Percentiles rank a stretch among this genome's conserved stretches.
Evolutionary conservation across 53 echinoderm and acorn worm genomes (phyloP).

Genomic region (Hippasteria phrygiana): DNA sequence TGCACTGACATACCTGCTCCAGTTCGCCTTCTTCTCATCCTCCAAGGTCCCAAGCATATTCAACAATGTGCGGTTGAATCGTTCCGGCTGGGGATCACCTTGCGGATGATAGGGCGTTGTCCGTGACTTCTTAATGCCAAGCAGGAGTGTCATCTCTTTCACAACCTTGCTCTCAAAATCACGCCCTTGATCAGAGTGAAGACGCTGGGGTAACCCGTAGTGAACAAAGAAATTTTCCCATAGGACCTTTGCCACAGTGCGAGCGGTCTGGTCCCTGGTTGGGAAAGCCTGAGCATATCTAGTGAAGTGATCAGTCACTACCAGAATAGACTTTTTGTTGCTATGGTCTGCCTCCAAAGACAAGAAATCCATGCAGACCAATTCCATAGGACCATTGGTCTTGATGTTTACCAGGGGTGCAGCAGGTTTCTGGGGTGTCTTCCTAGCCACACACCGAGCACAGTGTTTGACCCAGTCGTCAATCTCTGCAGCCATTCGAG

Average conservation of each 20-base stretch:
- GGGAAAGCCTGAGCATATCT: constrained; percentile 61
- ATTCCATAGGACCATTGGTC: constrained; percentile 56
- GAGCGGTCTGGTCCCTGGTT: constrained; percentile 76
- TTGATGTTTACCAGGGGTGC: constrained; percentile 27
- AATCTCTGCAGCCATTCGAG: too few species aligned
- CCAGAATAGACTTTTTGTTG: constrained; percentile 51
- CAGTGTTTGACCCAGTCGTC: constrained; percentile 48
- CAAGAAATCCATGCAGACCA: constrained; percentile 62
- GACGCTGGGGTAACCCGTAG: not conserved
- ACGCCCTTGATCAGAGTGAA: constrained; percentile 41
- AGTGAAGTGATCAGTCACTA: constrained; percentile 68
- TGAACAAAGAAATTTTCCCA: constrained; percentile 30
- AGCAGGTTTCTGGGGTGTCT: not conserved
- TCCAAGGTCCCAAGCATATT: constrained; percentile 40
- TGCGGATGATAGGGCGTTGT: constrained; percentile 65
- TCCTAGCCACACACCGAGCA: constrained; percentile 53
- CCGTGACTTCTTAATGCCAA: constrained; percentile 23
- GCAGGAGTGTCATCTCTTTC: constrained; percentile 26
- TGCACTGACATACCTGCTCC: constrained; percentile 57
- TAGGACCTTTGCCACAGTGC: constrained; percentile 66
- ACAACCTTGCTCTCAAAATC: constrained; percentile 47
- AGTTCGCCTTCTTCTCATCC: constrained; percentile 33
- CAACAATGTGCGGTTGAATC: constrained; percentile 71
- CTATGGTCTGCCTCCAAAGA: constrained; percentile 43
- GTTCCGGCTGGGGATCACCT: constrained; percentile 71